These are phyloP conservation scores for Lysiphlebus fabarum DNA, from an alignment of 1,140 invertebrate species.

Conservation along the genomic window DNA sequence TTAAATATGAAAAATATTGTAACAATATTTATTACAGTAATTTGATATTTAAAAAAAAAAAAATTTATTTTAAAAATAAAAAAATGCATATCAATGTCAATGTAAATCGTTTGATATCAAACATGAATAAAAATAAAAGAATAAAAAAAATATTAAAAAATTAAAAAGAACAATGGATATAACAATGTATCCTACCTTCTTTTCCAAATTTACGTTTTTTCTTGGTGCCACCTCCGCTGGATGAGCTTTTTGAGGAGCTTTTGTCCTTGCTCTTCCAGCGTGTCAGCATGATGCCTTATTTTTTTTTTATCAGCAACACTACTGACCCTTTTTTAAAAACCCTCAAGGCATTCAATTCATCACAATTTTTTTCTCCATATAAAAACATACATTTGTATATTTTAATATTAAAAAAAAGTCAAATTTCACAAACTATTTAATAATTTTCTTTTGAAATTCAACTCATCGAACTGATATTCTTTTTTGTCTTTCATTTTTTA, in stretches of 20 bases:
- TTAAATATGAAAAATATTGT: neutral
- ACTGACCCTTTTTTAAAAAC: neutral
- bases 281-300: conserved; percentile 50
- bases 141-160: conserved; percentile 1
- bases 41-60: neutral
- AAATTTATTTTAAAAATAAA: conserved; percentile 1
- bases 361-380: neutral
- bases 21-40: too few species aligned
- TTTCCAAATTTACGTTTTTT: conserved; percentile 59
- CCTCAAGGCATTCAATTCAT: conserved; percentile 11
- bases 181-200: conserved; percentile 49
- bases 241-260: conserved; percentile 53
- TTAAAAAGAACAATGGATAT: neutral
- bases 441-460: too few species aligned
- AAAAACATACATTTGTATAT: too few species aligned
- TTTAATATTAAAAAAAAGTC: too few species aligned
- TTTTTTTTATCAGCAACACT: neutral
- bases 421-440: too few species aligned
- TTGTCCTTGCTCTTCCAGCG: conserved; percentile 62
- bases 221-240: conserved; percentile 48
- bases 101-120: neutral
- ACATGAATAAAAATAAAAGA: neutral
- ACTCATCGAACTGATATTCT: too few species aligned
- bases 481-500: too few species aligned
- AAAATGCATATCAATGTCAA: neutral